These are phyloP conservation scores for Ceramica pisi DNA, from an alignment of 2,888 invertebrate genomes.

Conservation along the genomic window DNA sequence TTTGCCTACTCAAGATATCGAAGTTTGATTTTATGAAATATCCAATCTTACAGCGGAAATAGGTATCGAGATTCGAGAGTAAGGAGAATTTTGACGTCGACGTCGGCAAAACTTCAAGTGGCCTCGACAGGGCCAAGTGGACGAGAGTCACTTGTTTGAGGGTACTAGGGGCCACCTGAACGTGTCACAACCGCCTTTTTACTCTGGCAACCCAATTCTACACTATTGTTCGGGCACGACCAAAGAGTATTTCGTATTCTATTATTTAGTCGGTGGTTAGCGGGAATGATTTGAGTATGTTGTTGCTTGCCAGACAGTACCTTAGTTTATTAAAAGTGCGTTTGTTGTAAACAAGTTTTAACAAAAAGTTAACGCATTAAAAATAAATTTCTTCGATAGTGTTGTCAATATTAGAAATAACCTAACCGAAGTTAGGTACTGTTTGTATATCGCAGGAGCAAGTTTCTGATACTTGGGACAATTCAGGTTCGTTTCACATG, in stretches of 20 bases:
- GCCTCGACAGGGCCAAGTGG: slow-evolving; percentile 72
- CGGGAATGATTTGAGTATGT: slow-evolving; percentile 6
- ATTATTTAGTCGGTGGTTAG: slow-evolving; percentile 50
- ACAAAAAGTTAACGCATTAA: background rate
- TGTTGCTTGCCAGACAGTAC: background rate
- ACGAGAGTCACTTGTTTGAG: slow-evolving; percentile 68
- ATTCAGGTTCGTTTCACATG: slow-evolving; percentile 35
- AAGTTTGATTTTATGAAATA: slow-evolving; percentile 53
- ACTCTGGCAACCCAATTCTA: slow-evolving; percentile 72
- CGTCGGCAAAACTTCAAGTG: slow-evolving; percentile 76
- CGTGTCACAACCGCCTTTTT: slow-evolving; percentile 77
- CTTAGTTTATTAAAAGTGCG: background rate
- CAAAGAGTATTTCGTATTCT: slow-evolving; percentile 62
- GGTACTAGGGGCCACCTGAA: slow-evolving; percentile 76
- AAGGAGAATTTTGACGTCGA: slow-evolving; percentile 75
- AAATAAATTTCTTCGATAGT: background rate
- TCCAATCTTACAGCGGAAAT: slow-evolving; percentile 63
- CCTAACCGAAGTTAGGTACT: background rate
- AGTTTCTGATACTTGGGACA: slow-evolving; percentile 24
- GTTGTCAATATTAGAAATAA: background rate
- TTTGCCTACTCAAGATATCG: slow-evolving; percentile 35
- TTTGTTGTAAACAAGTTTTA: background rate
- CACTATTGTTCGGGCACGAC: slow-evolving; percentile 76
- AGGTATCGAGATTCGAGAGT: slow-evolving; percentile 72
- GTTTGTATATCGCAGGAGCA: slow-evolving; percentile 23